A percentile compares a stretch with the other conserved stretches of the same genome.
These are phyloP conservation scores for Andrena hattorfiana DNA, from an alignment of 2,888 invertebrate genomes.

Conservation along the genomic window DNA sequence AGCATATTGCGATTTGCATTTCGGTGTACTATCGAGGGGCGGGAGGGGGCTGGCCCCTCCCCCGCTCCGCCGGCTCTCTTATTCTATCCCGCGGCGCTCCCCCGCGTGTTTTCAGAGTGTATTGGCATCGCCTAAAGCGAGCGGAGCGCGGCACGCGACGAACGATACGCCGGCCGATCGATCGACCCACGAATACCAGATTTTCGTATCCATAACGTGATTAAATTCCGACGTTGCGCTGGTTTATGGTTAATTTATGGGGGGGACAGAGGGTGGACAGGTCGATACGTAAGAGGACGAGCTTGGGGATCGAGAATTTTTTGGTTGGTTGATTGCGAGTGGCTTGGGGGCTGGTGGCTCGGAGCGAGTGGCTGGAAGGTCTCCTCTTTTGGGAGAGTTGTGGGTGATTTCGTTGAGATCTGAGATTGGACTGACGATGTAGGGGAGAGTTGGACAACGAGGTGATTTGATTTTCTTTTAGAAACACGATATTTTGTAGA, in stretches of 20 bases:
- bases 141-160: slow-evolving; percentile 55
- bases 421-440: too few species aligned
- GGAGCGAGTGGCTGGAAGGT: too few species aligned
- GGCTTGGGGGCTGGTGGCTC: too few species aligned
- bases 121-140: slow-evolving; percentile 47
- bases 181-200: slow-evolving; percentile 23
- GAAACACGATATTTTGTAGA: too few species aligned
- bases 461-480: too few species aligned
- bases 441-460: too few species aligned
- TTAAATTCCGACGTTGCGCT: slow-evolving; percentile 32
- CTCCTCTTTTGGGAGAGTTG: too few species aligned
- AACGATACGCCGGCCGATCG: slow-evolving; percentile 34
- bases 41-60: background rate
- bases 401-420: too few species aligned
- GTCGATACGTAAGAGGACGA: background rate
- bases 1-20: slow-evolving; percentile 73
- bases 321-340: too few species aligned
- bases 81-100: background rate
- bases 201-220: slow-evolving; percentile 41
- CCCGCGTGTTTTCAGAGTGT: slow-evolving; percentile 46
- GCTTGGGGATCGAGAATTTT: background rate
- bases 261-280: background rate
- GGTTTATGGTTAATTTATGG: slow-evolving; percentile 41
- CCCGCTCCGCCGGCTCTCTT: background rate
- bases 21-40: slow-evolving; percentile 57